Base-by-base conservation (phyloP, 1,140 invertebrate species). In the Solenopsis invicta region DNA sequence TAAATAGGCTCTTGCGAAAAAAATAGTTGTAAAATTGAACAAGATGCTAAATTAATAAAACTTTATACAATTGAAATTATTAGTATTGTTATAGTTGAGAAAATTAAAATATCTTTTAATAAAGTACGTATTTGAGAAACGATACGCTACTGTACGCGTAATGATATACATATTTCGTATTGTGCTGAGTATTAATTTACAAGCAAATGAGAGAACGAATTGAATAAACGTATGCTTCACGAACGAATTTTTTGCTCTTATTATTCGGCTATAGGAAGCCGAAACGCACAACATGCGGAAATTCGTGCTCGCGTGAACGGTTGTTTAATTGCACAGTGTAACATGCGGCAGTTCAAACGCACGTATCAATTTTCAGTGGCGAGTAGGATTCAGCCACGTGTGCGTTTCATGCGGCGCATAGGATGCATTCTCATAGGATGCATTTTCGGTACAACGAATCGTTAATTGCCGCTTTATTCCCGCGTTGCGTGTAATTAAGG, bases 401-500 rank as follows among this genome's bases (percentile, higher is more conserved):
- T 41, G 29, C 21, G 76, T 80, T 90, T 86, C 85, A 74, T 16
- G 21, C 72, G 50, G 71, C 90, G 88, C 75, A 89, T 87, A 86
- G 89, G 37, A 66, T 21, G 75, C 88, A 21, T 76, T 72, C 77
- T 86, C 90, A 61, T 87, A 88, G 77, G 64, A 72, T 34, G 64
- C 69, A 64, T 71, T 64, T 61, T 86, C 67, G 76, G 77, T 56
- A 74, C 88, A 87, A 90, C 89, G 80, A 84, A 88, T 87, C 87
- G 86, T 93, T 93, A 92, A 92, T 91, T 88, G 90, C 86, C 71
- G 61, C 88, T 86, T 91, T 90, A 87, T 88, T 93, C 89, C 89
- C 85, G 88, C 89, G 88, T 89, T 87, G 78, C 88, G 89, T 92
- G 91, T 92, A 91, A 93, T 92, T 92, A 92, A 87, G 84, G 77